Base-by-base conservation (phyloP, 2,797 vertebrate genomes). In the Onychomys arenicola region DNA sequence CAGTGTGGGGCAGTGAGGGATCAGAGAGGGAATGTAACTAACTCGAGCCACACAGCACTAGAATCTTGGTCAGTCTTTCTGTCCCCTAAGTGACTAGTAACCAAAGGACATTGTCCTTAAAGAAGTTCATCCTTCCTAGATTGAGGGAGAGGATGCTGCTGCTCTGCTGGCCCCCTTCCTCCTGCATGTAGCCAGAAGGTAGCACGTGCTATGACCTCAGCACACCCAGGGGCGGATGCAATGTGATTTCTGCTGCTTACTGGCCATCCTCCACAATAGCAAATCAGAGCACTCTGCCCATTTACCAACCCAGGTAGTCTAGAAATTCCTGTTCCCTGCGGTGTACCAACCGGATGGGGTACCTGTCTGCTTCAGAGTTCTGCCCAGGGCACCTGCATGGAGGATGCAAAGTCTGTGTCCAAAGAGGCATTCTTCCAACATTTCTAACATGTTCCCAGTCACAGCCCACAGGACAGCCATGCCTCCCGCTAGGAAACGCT, bases 381-480 rank as follows among this genome's bases (percentile, higher is more conserved):
- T 37, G 14, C 25, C 10, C 12, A 19, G 87, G 17, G 10, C 8
- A 25, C 52, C 75, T 29, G 23, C 92, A 59, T 17, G 21, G 80
- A 5, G 2, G 49, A 65, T 1, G 3, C 46, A 34, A 43, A 25
- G 27, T 52, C 40, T 23, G 32, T 16, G 40, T 67, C 37, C 11
- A 9, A 0, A 0, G 0, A 34, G 32, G 73, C 29, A 52, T 12
- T 5, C 46, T 73, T 6, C 0, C 0, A n/a, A 32, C 71, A 17
- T 34, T 55, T 69, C 82, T 25, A 14, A 23, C 5, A 0, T 2
- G 19, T 37, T 73, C 52, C 77, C 40, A 29, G 40, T 86, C 69
- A 52, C 57, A 77, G 23, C 46, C 19, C 0, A 0, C 40, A 65
- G 4, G 5, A 43, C 49, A 21, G 81, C 46, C 65, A 88, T 16